These are phyloP conservation scores for Apoda limacodes DNA, from an alignment of 2,888 invertebrate genomes.

Conservation along the genomic window DNA sequence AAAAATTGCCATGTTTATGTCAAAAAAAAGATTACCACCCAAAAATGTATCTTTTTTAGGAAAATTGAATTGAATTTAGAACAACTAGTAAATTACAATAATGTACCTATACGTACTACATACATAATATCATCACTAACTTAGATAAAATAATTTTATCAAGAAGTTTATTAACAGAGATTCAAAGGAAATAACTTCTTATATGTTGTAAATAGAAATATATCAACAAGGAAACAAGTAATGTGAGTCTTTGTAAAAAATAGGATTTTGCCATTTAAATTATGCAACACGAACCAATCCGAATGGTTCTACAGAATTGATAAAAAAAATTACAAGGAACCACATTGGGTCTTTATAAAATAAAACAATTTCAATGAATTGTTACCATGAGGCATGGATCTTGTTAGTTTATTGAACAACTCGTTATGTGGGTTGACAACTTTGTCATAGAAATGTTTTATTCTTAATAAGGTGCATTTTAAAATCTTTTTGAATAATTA, in stretches of 20 bases:
- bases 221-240: constrained; percentile 9
- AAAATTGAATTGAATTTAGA: no score
- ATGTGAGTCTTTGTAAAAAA: constrained; percentile 10
- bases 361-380: constrained; percentile 6
- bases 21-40: constrained; percentile 3
- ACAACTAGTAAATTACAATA: no score
- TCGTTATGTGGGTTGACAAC: constrained; percentile 7
- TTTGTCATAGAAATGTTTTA: no score
- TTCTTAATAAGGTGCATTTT: no score
- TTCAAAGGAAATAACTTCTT: constrained; percentile 12
- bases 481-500: no score
- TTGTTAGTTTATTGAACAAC: constrained; percentile 8
- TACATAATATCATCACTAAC: no score
- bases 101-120: no score
- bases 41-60: no score
- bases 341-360: constrained; percentile 5
- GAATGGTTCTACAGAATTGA: constrained; percentile 6
- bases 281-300: constrained; percentile 6
- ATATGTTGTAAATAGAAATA: constrained; percentile 11
- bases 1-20: constrained; percentile 6
- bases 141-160: constrained; percentile 12
- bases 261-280: constrained; percentile 8
- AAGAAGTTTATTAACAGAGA: constrained; percentile 9
- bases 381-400: constrained; percentile 8
- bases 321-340: constrained; percentile 6